Conservation (phyloP, 2,113 vertebrate genomes). For the Ibidorhyncha struthersii region DNA sequence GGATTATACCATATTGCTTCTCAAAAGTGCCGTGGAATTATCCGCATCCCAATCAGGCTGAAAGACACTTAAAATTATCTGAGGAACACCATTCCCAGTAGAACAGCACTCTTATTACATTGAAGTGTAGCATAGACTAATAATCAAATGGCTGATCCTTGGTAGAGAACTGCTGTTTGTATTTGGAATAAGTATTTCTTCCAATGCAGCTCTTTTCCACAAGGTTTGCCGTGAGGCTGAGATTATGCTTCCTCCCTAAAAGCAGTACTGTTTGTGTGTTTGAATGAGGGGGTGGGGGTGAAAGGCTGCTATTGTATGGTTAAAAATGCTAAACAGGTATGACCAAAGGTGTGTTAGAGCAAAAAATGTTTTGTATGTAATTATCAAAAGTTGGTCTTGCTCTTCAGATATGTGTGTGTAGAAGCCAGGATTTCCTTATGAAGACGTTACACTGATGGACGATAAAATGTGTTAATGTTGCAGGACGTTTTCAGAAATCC, state of each 20-base stretch:
- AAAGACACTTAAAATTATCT: not conserved
- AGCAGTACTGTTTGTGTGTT: constrained; percentile 11
- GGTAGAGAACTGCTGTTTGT: constrained; percentile 2
- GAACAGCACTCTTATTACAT: constrained; percentile 9
- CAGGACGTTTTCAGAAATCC: constrained; percentile 27
- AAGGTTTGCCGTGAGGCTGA: constrained; percentile 52
- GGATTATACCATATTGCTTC: not conserved
- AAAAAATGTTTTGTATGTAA: constrained; percentile 17
- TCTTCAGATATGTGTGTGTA: not conserved
- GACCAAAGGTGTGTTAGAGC: constrained; percentile 58
- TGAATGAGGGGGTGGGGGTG: not conserved
- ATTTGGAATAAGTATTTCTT: constrained; percentile 18
- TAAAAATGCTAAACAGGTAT: constrained; percentile 43
- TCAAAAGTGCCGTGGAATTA: constrained; percentile 44
- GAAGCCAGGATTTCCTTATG: constrained; percentile 12
- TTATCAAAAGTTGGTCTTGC: constrained; percentile 19
- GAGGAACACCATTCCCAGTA: constrained; percentile 51
- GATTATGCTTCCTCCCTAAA: constrained; percentile 61
- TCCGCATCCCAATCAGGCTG: not conserved
- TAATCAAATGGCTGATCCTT: constrained; percentile 26
- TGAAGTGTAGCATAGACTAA: constrained; percentile 54
- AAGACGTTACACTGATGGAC: not conserved
- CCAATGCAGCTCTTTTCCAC: constrained; percentile 48
- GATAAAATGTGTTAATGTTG: not conserved
- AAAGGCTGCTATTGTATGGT: constrained; percentile 55